Conservation (phyloP, 2,113 vertebrate species). For the Bubo blakistoni region DNA sequence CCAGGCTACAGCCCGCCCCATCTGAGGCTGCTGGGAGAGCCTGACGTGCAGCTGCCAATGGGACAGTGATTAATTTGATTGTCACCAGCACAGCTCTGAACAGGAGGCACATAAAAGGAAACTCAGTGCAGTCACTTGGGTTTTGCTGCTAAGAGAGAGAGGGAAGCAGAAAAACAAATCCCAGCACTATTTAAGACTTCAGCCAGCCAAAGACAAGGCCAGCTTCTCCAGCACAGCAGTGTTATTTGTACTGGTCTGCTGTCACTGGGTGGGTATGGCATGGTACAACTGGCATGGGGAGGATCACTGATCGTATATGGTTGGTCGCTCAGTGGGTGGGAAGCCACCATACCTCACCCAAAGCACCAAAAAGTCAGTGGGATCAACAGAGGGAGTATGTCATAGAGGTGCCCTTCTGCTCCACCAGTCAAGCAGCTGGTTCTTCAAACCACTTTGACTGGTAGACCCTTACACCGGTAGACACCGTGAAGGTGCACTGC, state of each 20-base stretch:
- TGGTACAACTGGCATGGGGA: not conserved
- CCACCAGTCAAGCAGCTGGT: not conserved
- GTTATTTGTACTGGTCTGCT: not conserved
- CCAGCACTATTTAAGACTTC: not conserved
- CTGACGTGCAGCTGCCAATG: not conserved
- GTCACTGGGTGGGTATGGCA: not conserved
- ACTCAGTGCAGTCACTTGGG: not conserved
- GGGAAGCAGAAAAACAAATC: not conserved
- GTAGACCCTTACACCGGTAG: not conserved
- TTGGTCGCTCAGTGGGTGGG: not conserved
- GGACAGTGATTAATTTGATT: constrained; percentile 25
- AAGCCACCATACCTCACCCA: not conserved
- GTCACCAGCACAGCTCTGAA: not conserved
- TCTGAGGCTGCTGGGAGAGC: not conserved
- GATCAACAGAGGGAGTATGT: not conserved
- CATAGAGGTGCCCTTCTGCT: not conserved
- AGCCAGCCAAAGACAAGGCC: not conserved
- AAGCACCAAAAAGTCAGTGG: not conserved
- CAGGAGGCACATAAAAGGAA: constrained; percentile 34
- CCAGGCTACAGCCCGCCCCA: not conserved
- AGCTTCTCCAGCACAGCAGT: not conserved
- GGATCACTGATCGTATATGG: not conserved
- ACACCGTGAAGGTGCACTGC: not conserved
- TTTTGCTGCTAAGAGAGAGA: not conserved
- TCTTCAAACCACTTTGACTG: not conserved